phyloP scores from a whole-genome alignment of 1,140 invertebrate species.

The Yoshiicerus persimilis region DNA sequence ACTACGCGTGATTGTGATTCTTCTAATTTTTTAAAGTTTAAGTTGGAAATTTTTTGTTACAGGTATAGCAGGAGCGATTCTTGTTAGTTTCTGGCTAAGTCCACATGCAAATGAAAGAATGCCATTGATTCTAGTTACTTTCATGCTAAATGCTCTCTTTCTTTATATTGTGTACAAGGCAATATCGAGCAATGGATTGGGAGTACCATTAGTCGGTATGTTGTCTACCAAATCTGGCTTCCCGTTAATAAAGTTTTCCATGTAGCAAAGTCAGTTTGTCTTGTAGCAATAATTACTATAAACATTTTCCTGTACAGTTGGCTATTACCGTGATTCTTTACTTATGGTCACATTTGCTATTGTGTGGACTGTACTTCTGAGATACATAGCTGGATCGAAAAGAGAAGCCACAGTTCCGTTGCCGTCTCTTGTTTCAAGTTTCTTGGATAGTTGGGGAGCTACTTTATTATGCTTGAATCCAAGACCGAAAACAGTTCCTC shows the following conservation, averaged over 20 bases:
- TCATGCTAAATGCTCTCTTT: constrained; percentile 30
- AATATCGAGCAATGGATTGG: constrained; percentile 43
- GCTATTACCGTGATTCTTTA: constrained; percentile 31
- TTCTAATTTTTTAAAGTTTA: background rate
- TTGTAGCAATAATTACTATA: no score
- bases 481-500: background rate
- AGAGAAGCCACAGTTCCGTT: constrained; percentile 19
- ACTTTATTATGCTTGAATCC: constrained; percentile 28
- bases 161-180: constrained; percentile 32
- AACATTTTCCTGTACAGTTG: background rate
- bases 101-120: constrained; percentile 35
- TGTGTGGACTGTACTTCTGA: constrained; percentile 27
- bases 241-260: no score
- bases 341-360: constrained; percentile 2
- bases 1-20: no score
- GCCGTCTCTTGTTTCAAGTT: background rate
- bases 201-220: constrained; percentile 40
- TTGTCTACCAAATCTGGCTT: no score
- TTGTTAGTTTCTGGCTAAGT: constrained; percentile 42
- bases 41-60: background rate
- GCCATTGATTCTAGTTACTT: constrained; percentile 24
- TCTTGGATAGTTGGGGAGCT: constrained; percentile 13
- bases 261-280: no score
- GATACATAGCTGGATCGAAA: constrained; percentile 26
- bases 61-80: constrained; percentile 38